Base-by-base conservation (phyloP, 2,888 invertebrate species). In the Oxystoma pomonae region DNA sequence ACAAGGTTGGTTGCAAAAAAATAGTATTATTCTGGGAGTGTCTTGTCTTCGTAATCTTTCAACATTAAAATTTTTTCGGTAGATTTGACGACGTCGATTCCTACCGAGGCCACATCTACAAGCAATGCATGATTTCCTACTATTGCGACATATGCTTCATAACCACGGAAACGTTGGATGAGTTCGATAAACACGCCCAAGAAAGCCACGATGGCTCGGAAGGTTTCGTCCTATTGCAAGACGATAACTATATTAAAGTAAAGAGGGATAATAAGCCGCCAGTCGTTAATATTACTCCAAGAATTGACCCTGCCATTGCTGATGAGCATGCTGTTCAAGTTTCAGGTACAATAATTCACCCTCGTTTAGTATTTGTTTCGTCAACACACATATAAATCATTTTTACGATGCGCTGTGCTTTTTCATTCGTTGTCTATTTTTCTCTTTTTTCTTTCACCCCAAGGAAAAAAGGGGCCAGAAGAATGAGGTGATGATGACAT, bases 111-210 rank as follows among this genome's bases (percentile, higher is more conserved):
- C 80, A 80, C 63, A 70, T 76, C 1, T 75, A 78, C 60, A 69
- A 73, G 16, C 73, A 76, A 55, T 80, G 80, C 65, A 70, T 76
- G 61, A 70, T 79, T 1, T 72, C 76, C 20, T 78, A 74, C 60
- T 79, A 77, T 62, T 80, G 80, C 62, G 80, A 80, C 65, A 73
- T 79, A 65, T 80, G 80, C 66, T 77, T 75, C 66, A 68, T 73
- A 12, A 72, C 75, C 1, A 74, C 75, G 7, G 66, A 72, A 16
- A 76, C 73, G 19, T 60, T 77, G 57, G 76, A 77, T 5, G 76
- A 75, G 20, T 80, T 80, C 67, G 71, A 72, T 52, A 72, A 71
- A 51, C 80, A 80, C 64, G 76, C 77, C 16, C 68, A 68, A 57
- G 73, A 73, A 16, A 67, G 67, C 1, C 79, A 79, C 63, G 78